Base-by-base conservation (phyloP, 1,140 invertebrate species). In the Asbolus verrucosus region DNA sequence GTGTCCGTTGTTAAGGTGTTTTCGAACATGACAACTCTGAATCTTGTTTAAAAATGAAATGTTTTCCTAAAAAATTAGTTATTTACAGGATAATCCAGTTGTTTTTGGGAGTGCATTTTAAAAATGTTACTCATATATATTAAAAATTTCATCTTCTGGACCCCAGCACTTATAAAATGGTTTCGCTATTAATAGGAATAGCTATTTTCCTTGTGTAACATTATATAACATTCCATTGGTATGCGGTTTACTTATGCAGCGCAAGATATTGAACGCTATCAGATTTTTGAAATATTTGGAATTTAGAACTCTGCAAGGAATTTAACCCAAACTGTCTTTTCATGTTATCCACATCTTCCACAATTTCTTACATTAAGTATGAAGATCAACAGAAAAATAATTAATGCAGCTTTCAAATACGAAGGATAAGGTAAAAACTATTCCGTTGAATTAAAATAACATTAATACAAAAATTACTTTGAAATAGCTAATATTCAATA, bases 231-330 rank as follows among this genome's bases (percentile, higher is more conserved):
- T 54, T 54, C 46, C 21, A 9, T 14, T 19, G 41, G 16, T 19
- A 46, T 18, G 46, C 9, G 46, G 46, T 54, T 54, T 54, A 54
- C 21, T 54, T 54, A 54, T 54, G 46, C 46, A 54, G 21, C 46
- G 27, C n/a, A 54, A 54, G 46, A 54, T 54, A 54, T 54, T 54
- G 46, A 54, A 54, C 46, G 46, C 21, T 54, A 6, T 11, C 14
- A 54, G 14, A 54, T 54, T 54, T 54, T 54, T 54, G 46, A 54
- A 54, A 54, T 54, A 27, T 54, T 54, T 24, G 21, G 46, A 54
- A 54, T 54, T 27, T 54, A 54, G n/a, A 27, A 54, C 43, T 50
- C n/a, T n/a, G 36, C 16, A 13, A 63, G 59, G 59, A 62, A 39
- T 38, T 62, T 36, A 62, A 62, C 59, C 19, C 16, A 14, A 21